phyloP scores from a whole-genome alignment of 1,140 invertebrate genomes.

The Portunus trituberculatus region DNA sequence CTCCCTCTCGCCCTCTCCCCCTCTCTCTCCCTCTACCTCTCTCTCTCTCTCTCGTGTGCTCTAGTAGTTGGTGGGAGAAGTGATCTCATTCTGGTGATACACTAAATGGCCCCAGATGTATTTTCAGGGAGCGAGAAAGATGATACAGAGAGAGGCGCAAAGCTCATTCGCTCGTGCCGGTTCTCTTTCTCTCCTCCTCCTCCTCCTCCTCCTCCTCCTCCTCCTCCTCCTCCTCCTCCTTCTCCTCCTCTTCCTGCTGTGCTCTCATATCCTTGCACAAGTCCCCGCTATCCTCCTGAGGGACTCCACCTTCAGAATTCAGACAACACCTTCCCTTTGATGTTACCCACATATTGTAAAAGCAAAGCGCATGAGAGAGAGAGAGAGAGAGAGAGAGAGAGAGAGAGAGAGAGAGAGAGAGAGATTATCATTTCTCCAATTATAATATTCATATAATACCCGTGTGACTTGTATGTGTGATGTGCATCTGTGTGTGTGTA shows the following conservation, averaged over 20 bases:
- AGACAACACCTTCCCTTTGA: constrained; percentile 8
- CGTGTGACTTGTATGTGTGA: too few relatives aligned
- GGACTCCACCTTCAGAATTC: neutral
- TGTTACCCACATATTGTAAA: neutral
- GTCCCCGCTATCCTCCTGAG: neutral
- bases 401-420: neutral
- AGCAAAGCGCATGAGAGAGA: neutral
- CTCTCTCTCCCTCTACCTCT: too few relatives aligned
- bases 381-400: neutral
- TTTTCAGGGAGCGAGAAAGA: neutral
- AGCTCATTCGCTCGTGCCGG: too few relatives aligned
- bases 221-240: neutral
- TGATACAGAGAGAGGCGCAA: neutral
- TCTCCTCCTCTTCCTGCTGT: neutral
- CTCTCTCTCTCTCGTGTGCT: neutral
- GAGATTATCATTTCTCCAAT: too few relatives aligned
- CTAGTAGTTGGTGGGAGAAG: neutral
- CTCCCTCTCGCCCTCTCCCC: neutral
- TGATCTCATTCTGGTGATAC: neutral
- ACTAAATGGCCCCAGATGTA: too few relatives aligned
- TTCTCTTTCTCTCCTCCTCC: too few relatives aligned
- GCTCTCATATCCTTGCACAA: neutral
- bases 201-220: too few relatives aligned
- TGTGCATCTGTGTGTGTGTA: too few relatives aligned
- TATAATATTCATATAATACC: too few relatives aligned